Conservation (phyloP, 2,888 invertebrate species). For the Tipula lateralis region DNA sequence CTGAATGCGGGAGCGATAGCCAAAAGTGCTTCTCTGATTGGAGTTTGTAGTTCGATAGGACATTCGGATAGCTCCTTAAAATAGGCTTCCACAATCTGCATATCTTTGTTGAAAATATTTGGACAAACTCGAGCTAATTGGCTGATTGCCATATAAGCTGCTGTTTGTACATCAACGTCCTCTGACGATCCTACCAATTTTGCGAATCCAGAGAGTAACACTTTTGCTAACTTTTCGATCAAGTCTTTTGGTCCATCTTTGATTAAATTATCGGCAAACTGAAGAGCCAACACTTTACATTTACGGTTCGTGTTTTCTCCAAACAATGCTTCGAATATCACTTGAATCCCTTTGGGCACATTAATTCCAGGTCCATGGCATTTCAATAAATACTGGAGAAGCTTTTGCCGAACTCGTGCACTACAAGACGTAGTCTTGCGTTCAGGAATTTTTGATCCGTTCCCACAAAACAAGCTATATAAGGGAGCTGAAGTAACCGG, state of each 20-base stretch:
- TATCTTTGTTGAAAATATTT: slow-evolving; percentile 61
- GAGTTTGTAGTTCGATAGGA: slow-evolving; percentile 55
- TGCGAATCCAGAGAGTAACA: slow-evolving; percentile 45
- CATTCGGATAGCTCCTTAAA: slow-evolving; percentile 46
- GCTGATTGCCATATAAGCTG: slow-evolving; percentile 47
- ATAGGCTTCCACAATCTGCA: slow-evolving; percentile 49
- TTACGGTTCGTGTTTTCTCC: slow-evolving; percentile 78
- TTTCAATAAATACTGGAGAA: slow-evolving; percentile 75
- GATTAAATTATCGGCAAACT: slow-evolving; percentile 75
- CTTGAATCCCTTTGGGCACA: slow-evolving; percentile 78
- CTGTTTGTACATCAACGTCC: slow-evolving; percentile 51
- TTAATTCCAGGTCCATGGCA: slow-evolving; percentile 66
- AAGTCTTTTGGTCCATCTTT: slow-evolving; percentile 53
- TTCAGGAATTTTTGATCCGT: slow-evolving; percentile 56
- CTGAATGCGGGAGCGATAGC: slow-evolving; percentile 64
- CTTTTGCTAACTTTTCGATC: slow-evolving; percentile 46
- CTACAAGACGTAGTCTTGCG: slow-evolving; percentile 73
- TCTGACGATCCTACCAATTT: slow-evolving; percentile 47
- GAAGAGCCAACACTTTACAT: slow-evolving; percentile 73
- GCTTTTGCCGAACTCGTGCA: slow-evolving; percentile 76
- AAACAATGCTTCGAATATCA: slow-evolving; percentile 82
- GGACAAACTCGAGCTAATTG: slow-evolving; percentile 54
- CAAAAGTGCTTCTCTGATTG: slow-evolving; percentile 63
- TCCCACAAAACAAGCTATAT: slow-evolving; percentile 63
- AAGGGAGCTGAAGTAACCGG: slow-evolving; percentile 65